A percentile compares a stretch with the other conserved stretches of the same genome.
phyloP scores from a whole-genome alignment of 2,888 invertebrate genomes.

The Mimachlamys varia region DNA sequence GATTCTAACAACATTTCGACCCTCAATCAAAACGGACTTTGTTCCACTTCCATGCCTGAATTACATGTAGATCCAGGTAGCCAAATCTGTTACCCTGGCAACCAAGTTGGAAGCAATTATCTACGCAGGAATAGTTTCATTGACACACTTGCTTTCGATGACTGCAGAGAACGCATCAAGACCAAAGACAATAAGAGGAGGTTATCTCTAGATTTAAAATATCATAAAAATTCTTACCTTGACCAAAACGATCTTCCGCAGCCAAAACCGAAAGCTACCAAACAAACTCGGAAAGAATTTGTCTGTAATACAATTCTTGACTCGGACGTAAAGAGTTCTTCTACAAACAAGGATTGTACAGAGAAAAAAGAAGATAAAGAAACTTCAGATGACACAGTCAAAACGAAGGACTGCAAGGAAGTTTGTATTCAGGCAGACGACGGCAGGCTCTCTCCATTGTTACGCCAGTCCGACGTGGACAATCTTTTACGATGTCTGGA shows the following conservation, averaged over 20 bases:
- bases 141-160: background rate
- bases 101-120: background rate
- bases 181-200: background rate
- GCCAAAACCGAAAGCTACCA: background rate
- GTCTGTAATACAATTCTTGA: background rate
- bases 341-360: background rate
- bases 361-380: constrained; percentile 36
- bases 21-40: background rate
- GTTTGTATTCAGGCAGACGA: constrained; percentile 58
- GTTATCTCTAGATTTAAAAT: background rate
- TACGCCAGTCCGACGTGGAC: constrained; percentile 54
- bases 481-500: constrained; percentile 49
- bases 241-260: background rate
- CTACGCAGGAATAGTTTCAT: background rate
- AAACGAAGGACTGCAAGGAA: constrained; percentile 36
- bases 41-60: background rate
- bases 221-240: background rate
- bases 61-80: constrained; percentile 38
- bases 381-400: background rate
- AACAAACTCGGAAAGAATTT: background rate
- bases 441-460: constrained; percentile 59
- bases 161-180: background rate
- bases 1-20: constrained; percentile 54
- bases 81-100: background rate
- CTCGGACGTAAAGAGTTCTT: background rate